Base-by-base conservation (phyloP, 1,140 invertebrate genomes). In the Globodera ellingtonae region DNA sequence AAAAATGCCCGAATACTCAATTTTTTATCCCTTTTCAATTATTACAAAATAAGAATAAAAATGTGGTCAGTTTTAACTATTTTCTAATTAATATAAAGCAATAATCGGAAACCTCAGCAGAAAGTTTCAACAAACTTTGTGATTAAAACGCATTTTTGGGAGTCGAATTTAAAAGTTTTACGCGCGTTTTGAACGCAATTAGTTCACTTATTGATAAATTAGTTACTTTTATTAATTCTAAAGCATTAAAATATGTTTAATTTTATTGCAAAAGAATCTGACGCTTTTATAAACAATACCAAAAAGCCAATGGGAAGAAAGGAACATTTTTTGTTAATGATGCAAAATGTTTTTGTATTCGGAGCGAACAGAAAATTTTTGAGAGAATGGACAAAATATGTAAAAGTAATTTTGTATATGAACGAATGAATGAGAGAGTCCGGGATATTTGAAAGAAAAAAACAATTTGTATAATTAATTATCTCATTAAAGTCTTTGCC, bases 41-140 rank as follows among this genome's bases (percentile, higher is more conserved):
- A 44, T 48, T 56, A 73, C 10, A 72, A 72, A 72, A 72, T 52
- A 35, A 35, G 35, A 73, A 73, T 73, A 73, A 62, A 35, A 62
- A 62, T 62, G 56, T 5, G 18, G 15, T 52, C 7, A 9, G 4
- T 52, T 52, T 35, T 35, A 35, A 35, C 35, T 2, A 35, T 35
- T 35, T 35, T 35, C 35, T 2, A 35, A 35, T 35, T 35, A 24
- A 24, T 24, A 24, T 24, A 35, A 35, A 35, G 35, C 1, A 35
- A 35, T 35, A 24, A 35, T 35, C 24, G 24, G 24, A 24, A 24
- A 24, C 1, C 24, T 24, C 24, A 24, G 24, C 24, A 24, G 24
- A 24, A 24, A 24, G 24, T 24, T 24, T 0, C 24, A 24, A 24
- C 24, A 24, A 24, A 24, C 24, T 24, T 24, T 24, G 24, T 24